These are phyloP conservation scores for Pluvialis apricaria DNA, from an alignment of 2,113 vertebrate genomes.

Conservation along the genomic window DNA sequence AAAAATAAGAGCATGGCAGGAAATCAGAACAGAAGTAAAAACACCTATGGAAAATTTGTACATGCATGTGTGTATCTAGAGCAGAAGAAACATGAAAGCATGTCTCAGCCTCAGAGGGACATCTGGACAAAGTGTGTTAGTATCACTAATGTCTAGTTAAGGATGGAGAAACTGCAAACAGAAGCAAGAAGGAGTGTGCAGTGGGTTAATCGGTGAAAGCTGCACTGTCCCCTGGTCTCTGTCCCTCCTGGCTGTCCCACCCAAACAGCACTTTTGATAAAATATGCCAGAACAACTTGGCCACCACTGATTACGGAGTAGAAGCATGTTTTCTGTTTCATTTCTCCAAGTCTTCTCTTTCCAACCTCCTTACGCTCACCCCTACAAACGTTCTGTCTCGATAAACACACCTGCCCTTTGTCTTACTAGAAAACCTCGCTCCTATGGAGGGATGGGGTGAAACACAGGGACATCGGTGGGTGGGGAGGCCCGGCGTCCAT, in stretches of 20 bases:
- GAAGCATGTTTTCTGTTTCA: background rate
- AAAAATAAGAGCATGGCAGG: background rate
- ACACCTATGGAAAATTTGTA: background rate
- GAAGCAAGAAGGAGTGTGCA: background rate
- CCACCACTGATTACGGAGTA: background rate
- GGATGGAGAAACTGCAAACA: background rate
- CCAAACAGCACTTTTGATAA: background rate
- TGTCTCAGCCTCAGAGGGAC: background rate
- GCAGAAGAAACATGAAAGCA: background rate
- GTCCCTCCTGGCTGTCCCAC: background rate
- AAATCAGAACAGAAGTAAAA: background rate
- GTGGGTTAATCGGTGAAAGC: background rate
- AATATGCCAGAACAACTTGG: background rate
- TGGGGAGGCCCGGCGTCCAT: fast-evolving
- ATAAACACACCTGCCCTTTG: background rate
- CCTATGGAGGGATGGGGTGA: background rate
- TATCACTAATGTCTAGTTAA: background rate
- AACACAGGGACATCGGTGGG: background rate
- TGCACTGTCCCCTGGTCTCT: background rate
- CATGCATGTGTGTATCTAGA: background rate
- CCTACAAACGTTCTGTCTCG: background rate
- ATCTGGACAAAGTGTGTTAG: background rate
- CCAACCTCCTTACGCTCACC: background rate
- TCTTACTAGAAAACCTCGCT: background rate
- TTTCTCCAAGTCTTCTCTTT: background rate